Conservation (phyloP, 2,797 vertebrate genomes). For the Denticeps clupeoides region DNA sequence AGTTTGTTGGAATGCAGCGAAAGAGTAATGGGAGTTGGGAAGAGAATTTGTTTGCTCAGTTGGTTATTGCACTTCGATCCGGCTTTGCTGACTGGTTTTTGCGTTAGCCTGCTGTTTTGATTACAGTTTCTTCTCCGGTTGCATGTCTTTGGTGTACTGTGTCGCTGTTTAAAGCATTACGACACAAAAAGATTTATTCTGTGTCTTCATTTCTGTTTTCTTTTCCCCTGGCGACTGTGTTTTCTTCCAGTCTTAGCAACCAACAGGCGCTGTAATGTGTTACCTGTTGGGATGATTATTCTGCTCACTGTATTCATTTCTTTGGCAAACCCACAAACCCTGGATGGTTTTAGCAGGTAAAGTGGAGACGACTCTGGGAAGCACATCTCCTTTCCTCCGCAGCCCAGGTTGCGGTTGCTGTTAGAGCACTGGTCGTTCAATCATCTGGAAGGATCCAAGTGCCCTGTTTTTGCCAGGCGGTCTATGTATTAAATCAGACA, state of each 20-base stretch:
- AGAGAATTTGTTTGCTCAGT: conserved; percentile 34
- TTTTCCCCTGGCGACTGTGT: conserved; percentile 20
- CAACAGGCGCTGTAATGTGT: not conserved
- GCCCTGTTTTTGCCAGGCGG: no score
- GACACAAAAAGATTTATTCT: conserved; percentile 46
- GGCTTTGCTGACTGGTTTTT: conserved; percentile 40
- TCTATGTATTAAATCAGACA: no score
- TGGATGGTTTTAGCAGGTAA: no score
- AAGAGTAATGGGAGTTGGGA: conserved; percentile 19
- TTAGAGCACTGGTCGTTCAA: no score
- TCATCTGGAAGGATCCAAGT: no score
- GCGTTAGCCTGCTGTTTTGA: conserved; percentile 43
- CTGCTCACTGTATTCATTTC: conserved; percentile 1
- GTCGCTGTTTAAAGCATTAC: conserved; percentile 50
- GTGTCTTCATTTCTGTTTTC: conserved; percentile 18
- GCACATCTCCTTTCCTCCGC: no score
- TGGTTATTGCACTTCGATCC: conserved; percentile 37
- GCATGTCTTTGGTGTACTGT: conserved; percentile 40
- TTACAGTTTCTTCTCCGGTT: conserved; percentile 38
- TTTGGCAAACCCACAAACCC: not conserved
- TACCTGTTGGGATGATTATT: not conserved
- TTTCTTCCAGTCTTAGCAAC: not conserved
- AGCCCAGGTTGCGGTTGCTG: no score
- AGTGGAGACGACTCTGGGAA: no score
- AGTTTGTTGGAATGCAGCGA: conserved; percentile 17